Base-by-base conservation (phyloP, 1,140 invertebrate species). In the Scaptodrosophila lebanonensis region DNA sequence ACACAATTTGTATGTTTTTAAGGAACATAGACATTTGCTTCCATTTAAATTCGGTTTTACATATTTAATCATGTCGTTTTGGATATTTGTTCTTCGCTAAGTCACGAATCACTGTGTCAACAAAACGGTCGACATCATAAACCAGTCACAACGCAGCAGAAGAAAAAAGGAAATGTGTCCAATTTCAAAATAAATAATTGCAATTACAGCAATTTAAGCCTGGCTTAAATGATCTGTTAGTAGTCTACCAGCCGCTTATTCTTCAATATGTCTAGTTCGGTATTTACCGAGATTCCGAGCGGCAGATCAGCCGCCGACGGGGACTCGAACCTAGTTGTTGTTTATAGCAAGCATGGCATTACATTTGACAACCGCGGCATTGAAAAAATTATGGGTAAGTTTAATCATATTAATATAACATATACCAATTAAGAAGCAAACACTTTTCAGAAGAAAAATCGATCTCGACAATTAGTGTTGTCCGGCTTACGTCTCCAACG, bases 271-370 rank as follows among this genome's bases (percentile, higher is more conserved):
- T 83, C 85, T 13, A 84, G 83, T 63, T 86, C 85, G 15, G 79
- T 86, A 16, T 86, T 86, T 29, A 75, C 60, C 38, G 85, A 86
- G 45, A 62, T 65, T 32, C 29, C 59, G 33, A 63, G 45, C 52
- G 50, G 47, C 32, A 43, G 68, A 20, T 60, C 65, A 50, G 60
- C 61, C 18, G 36, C 54, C 16, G 56, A 64, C 27, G 60, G 39
- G 11, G 79, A 84, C 42, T 83, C 75, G 18, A 85, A 87, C 30
- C 83, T 93, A 66, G 92, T 93, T 63, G 91, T 93, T 86, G 90
- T 93, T 73, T 91, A 93, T 73, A 91, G 91, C 73, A 92, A 93
- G 86, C 92, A 93, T 89, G 92, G 91, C 30, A 88, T 93, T 54
- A 91, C 91, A 33, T 90, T 93, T 16, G 93, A 93, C 86, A 90